Evolutionary conservation across 2,113 vertebrate genomes (phyloP).

Genomic region (Oreochromis spilurus): DNA sequence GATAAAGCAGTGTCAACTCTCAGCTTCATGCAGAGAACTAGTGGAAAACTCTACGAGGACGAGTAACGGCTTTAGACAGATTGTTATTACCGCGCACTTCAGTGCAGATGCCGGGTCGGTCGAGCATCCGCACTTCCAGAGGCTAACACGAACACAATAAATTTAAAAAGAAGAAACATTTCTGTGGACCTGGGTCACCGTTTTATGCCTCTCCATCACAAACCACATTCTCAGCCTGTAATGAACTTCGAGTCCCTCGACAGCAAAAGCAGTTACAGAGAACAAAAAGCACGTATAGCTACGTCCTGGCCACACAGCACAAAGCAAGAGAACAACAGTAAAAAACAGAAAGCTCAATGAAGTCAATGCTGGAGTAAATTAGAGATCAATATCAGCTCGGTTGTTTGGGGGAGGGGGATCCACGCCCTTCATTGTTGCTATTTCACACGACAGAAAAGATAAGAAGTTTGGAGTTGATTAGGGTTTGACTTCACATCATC

Average conservation of each 20-base stretch:
- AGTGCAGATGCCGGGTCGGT: not conserved
- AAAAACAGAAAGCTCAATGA: constrained; percentile 19
- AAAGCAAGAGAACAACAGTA: constrained; percentile 11
- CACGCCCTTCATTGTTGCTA: not conserved
- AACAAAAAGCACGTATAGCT: constrained; percentile 17
- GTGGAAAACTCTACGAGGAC: not conserved
- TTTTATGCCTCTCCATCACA: constrained; percentile 3
- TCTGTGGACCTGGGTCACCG: not conserved
- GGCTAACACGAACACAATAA: not conserved
- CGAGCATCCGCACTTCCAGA: not conserved
- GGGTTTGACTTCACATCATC: not conserved
- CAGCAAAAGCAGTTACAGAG: constrained; percentile 31
- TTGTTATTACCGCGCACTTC: not conserved
- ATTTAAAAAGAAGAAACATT: not conserved
- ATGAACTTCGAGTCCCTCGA: constrained; percentile 8
- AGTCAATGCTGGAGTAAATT: constrained; percentile 36
- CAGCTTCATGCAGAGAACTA: not conserved
- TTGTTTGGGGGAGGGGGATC: not conserved
- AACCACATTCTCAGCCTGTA: constrained; percentile 9
- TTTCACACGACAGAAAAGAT: constrained; percentile 5
- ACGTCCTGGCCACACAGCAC: not conserved
- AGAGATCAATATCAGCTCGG: constrained; percentile 28
- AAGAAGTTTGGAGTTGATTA: not conserved
- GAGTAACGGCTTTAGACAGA: not conserved
- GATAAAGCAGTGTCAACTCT: constrained; percentile 9